Conservation (phyloP, 2,888 invertebrate species). For the Tenthredo notha region DNA sequence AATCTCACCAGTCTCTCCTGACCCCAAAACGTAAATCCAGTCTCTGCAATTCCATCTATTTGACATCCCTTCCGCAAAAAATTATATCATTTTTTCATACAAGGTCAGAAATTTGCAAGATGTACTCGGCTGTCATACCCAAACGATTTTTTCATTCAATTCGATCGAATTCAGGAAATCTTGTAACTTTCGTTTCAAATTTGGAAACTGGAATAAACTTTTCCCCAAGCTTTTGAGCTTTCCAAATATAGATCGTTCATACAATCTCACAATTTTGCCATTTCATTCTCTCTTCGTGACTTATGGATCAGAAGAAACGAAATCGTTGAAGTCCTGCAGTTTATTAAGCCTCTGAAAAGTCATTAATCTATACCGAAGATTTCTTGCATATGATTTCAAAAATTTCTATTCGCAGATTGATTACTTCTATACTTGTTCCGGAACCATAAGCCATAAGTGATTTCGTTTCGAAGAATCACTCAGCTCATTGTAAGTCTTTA, state of each 20-base stretch:
- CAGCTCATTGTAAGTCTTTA: background rate
- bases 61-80: background rate
- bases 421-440: background rate
- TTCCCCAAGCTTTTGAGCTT: background rate
- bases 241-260: too few species aligned
- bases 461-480: slow-evolving; percentile 9
- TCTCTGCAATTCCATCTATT: background rate
- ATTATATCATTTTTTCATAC: background rate
- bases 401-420: background rate
- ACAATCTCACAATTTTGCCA: too few species aligned
- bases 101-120: background rate
- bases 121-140: too few species aligned
- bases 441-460: background rate
- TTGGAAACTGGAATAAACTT: background rate
- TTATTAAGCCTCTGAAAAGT: background rate
- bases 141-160: too few species aligned
- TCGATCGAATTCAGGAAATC: background rate
- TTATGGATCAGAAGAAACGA: background rate
- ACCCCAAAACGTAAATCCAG: background rate
- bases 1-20: background rate
- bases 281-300: too few species aligned
- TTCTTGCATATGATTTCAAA: background rate
- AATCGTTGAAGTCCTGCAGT: background rate
- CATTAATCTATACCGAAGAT: background rate
- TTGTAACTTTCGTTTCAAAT: background rate